A percentile compares a stretch with the other conserved stretches of the same genome.
phyloP scores from a whole-genome alignment of 2,113 vertebrate genomes.

The Entosphenus tridentatus region DNA sequence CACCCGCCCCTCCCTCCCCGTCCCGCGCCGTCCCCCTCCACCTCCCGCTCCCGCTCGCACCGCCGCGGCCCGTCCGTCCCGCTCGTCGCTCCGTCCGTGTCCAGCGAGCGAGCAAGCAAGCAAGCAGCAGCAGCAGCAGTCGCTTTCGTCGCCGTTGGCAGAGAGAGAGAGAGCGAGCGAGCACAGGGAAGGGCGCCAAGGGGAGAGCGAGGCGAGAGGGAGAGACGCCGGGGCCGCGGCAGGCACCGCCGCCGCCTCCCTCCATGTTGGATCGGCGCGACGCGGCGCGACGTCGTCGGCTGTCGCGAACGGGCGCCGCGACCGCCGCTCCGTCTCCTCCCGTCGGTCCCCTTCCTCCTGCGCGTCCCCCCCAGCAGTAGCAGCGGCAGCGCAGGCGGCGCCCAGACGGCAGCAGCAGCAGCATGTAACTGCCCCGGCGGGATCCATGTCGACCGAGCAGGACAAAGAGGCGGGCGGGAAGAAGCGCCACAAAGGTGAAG shows the following conservation, averaged over 20 bases:
- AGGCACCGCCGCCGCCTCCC: background rate
- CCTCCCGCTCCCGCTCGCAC: too few relatives aligned
- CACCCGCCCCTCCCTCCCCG: too few relatives aligned
- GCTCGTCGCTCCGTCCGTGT: too few relatives aligned
- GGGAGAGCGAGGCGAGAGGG: background rate
- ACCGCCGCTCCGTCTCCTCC: slow-evolving; percentile 5
- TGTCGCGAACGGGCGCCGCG: background rate
- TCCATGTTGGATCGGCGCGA: slow-evolving; percentile 5
- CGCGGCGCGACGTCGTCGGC: background rate
- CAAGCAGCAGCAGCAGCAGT: too few relatives aligned
- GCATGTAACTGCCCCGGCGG: slow-evolving; percentile 2
- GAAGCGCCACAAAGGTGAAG: slow-evolving; percentile 6
- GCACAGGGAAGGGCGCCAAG: background rate
- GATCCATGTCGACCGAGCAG: slow-evolving; percentile 4
- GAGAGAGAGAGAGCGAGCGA: background rate
- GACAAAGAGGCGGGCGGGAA: slow-evolving; percentile 5
- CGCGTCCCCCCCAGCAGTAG: background rate
- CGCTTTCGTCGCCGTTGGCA: background rate
- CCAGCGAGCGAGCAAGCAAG: too few relatives aligned
- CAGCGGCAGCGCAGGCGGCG: slow-evolving; percentile 3
- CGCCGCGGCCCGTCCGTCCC: too few relatives aligned
- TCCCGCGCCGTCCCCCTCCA: too few relatives aligned
- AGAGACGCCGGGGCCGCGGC: slow-evolving; percentile 1
- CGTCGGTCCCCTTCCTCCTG: background rate
- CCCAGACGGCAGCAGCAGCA: slow-evolving; percentile 1